A percentile compares a stretch with the other conserved stretches of the same genome.
Evolutionary conservation across 2,113 vertebrate genomes (phyloP).

Genomic region (Sturnira hondurensis): DNA sequence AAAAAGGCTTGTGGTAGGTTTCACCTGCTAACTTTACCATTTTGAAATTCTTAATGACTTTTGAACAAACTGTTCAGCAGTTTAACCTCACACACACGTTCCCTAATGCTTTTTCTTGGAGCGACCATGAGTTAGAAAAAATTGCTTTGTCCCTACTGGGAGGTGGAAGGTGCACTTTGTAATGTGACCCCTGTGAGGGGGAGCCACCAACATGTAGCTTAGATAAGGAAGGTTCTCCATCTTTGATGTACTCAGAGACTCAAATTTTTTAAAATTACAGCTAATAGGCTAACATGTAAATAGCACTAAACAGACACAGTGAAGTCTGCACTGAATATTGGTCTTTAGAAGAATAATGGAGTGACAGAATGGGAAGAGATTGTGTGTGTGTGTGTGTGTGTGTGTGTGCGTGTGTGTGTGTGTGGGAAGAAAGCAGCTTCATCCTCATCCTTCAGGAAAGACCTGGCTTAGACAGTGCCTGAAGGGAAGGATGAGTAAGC

Average conservation of each 20-base stretch:
- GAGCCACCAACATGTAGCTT: no score
- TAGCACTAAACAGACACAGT: no score
- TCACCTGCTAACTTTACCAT: not conserved
- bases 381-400: not conserved
- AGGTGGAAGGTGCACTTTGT: not conserved
- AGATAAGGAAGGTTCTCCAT: not conserved
- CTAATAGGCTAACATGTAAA: no score
- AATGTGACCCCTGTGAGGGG: not conserved
- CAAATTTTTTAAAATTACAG: not conserved
- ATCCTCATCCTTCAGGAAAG: no score
- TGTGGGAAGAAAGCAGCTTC: no score
- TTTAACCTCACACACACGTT: not conserved
- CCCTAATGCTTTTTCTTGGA: not conserved
- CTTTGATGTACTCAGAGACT: not conserved
- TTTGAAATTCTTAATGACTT: not conserved
- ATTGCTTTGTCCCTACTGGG: no score
- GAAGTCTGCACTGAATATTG: no score
- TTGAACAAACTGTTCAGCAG: not conserved
- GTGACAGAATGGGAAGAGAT: not conserved
- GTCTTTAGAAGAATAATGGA: not conserved
- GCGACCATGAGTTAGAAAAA: no score
- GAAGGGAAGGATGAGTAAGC: no score
- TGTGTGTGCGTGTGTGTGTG: not conserved
- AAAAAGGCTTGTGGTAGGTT: not conserved
- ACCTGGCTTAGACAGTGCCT: no score